Percentiles rank a stretch among this genome's conserved stretches.
phyloP scores from a whole-genome alignment of 1,140 invertebrate species.

The Orchesella cincta region DNA sequence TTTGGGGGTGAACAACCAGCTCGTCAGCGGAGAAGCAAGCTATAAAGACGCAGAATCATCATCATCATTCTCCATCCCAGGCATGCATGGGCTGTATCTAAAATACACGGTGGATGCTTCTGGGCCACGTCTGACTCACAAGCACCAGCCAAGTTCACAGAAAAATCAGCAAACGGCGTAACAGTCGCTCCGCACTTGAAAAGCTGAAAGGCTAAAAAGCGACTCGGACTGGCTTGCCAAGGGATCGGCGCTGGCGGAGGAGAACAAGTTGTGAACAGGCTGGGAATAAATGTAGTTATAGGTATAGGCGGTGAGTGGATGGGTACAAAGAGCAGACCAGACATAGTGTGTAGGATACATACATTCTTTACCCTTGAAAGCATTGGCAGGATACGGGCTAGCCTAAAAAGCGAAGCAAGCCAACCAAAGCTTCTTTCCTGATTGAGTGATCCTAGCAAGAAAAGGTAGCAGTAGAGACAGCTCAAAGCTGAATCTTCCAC shows the following conservation, averaged over 20 bases:
- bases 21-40: neutral
- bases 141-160: neutral
- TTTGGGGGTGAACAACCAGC: slow-evolving; percentile 23
- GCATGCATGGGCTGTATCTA: neutral
- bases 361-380: neutral
- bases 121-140: neutral
- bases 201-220: neutral
- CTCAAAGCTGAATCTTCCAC: slow-evolving; percentile 14
- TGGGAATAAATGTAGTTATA: neutral
- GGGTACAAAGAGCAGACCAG: neutral
- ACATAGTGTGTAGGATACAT: neutral
- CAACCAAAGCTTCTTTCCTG: slow-evolving; percentile 7
- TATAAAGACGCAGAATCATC: neutral
- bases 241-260: neutral
- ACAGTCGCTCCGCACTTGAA: neutral
- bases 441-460: neutral
- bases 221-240: neutral
- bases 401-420: neutral
- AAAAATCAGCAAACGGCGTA: neutral
- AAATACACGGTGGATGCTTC: neutral
- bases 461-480: slow-evolving; percentile 10
- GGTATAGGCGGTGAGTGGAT: neutral
- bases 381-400: neutral
- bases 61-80: neutral
- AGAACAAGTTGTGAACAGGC: neutral